Evolutionary conservation across 2,888 invertebrate genomes (phyloP).

Genomic region (Pandemis cinnamomeana): DNA sequence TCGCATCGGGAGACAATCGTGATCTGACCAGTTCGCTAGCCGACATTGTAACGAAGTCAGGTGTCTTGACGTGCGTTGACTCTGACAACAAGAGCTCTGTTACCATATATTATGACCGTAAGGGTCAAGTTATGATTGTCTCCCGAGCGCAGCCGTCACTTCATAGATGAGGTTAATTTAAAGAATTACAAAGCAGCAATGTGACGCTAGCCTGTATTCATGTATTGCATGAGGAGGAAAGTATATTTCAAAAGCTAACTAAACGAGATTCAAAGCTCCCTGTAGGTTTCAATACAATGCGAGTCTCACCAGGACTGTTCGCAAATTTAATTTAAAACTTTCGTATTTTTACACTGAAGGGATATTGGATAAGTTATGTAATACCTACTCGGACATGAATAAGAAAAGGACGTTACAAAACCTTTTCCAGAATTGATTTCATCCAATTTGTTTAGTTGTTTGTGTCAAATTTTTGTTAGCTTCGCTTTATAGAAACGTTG

Average conservation of each 20-base stretch:
- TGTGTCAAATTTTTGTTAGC: neutral
- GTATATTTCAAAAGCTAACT: neutral
- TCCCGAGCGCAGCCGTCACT: too few relatives aligned
- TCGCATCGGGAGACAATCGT: too few relatives aligned
- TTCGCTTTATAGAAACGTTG: neutral
- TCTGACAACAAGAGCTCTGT: too few relatives aligned
- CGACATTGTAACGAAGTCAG: too few relatives aligned
- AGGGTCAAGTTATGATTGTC: too few relatives aligned
- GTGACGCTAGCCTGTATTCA: too few relatives aligned
- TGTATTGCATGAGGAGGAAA: neutral
- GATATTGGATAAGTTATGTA: slow-evolving; percentile 55
- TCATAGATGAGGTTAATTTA: too few relatives aligned
- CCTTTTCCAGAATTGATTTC: slow-evolving; percentile 16
- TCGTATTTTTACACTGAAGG: slow-evolving; percentile 55
- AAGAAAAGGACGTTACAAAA: slow-evolving; percentile 30
- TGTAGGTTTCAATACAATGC: slow-evolving; percentile 7
- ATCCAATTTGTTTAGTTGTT: slow-evolving; percentile 12
- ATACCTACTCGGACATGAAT: slow-evolving; percentile 35
- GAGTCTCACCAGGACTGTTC: slow-evolving; percentile 47
- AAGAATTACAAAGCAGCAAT: too few relatives aligned
- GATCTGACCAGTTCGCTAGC: too few relatives aligned
- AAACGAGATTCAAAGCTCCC: neutral
- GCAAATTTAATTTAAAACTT: slow-evolving; percentile 68
- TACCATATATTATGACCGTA: too few relatives aligned
- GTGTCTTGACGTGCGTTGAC: too few relatives aligned